Evolutionary conservation across 2,888 invertebrate genomes (phyloP).

Genomic region (Disparrhopalites patrizii): DNA sequence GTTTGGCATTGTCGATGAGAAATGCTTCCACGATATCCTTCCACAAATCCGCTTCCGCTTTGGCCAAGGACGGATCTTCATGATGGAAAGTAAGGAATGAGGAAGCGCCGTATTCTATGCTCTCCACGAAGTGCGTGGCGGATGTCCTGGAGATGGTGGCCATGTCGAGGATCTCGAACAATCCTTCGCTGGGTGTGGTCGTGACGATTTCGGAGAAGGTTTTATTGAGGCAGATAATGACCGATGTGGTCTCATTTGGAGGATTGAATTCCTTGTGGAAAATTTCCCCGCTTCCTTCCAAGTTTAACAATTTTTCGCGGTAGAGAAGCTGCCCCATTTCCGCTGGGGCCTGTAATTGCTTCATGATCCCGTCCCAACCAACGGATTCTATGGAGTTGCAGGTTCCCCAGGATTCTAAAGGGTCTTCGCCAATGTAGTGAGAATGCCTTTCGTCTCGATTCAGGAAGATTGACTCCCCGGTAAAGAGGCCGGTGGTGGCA

Average conservation of each 20-base stretch:
- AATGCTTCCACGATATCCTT: not conserved
- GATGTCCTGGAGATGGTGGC: not conserved
- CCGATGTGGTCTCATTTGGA: not conserved
- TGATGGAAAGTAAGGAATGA: not conserved
- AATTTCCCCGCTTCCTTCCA: constrained; percentile 3
- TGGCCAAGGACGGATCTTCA: not conserved
- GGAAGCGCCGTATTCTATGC: not conserved
- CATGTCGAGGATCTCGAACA: not conserved
- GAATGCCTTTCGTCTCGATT: not conserved
- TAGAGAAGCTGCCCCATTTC: not conserved
- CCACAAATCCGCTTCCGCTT: not conserved
- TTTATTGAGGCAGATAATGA: not conserved
- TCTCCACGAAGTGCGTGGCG: not conserved
- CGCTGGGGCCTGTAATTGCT: not conserved
- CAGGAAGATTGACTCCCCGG: not conserved
- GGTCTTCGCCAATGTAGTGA: not conserved
- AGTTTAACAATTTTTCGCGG: not conserved
- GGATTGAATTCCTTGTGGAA: not conserved
- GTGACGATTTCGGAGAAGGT: not conserved
- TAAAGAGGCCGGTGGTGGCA: not conserved
- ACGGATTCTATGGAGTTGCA: not conserved
- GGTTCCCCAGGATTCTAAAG: not conserved
- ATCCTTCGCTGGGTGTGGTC: not conserved
- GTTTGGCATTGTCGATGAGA: no score
- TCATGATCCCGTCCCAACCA: not conserved